Percentiles rank a stretch among this genome's conserved stretches.
Evolutionary conservation across 23 tunicate species (phyloP).

Genomic region (Corella eumyota): DNA sequence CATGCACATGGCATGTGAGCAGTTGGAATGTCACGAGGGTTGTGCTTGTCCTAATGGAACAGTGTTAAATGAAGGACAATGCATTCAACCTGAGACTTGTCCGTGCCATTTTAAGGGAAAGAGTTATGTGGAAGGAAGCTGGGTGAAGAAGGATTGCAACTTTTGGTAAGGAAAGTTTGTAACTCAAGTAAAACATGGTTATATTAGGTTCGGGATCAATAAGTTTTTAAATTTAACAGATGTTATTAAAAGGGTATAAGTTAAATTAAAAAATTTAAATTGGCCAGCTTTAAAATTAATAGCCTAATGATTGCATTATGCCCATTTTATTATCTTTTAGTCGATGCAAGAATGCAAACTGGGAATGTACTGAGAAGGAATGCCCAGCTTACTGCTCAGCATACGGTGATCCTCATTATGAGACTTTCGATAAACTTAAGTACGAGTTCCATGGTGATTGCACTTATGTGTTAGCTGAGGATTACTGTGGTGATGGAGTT

Average conservation of each 20-base stretch:
- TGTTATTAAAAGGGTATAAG: too few species aligned
- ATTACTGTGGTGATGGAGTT: constrained; percentile 72
- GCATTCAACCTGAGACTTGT: constrained; percentile 43
- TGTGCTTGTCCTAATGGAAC: constrained; percentile 75
- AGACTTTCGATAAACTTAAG: constrained; percentile 64
- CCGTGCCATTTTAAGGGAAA: constrained; percentile 67
- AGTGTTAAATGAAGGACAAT: constrained; percentile 41
- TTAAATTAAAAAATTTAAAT: too few species aligned
- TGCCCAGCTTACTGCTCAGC: constrained; percentile 83
- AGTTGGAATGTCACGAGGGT: constrained; percentile 64
- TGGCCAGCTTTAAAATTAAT: neutral
- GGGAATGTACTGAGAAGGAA: constrained; percentile 72
- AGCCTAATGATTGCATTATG: neutral
- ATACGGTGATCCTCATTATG: constrained; percentile 91
- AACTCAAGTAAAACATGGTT: neutral
- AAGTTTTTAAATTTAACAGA: too few species aligned
- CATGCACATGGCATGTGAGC: constrained; percentile 62
- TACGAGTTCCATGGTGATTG: constrained; percentile 92
- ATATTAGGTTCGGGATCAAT: neutral
- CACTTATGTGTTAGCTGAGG: constrained; percentile 81
- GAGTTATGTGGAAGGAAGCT: constrained; percentile 63
- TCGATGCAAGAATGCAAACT: constrained; percentile 58
- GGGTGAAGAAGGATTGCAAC: constrained; percentile 79
- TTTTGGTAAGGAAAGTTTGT: constrained; percentile 33
- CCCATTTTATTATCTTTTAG: constrained; percentile 9